Base-by-base conservation (phyloP, 2,888 invertebrate species). In the Eulithis prunata region DNA sequence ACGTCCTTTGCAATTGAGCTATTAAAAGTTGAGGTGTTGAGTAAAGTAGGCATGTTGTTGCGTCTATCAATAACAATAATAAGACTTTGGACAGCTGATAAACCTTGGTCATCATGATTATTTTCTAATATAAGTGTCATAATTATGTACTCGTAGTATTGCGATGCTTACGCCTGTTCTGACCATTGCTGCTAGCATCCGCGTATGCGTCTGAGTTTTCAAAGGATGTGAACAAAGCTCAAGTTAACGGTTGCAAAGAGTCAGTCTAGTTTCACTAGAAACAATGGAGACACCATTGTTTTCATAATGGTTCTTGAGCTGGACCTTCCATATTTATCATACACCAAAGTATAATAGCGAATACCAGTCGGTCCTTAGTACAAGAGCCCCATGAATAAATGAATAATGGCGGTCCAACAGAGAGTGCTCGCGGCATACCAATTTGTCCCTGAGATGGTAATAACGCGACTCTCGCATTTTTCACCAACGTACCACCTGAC, bases 341-440 rank as follows among this genome's bases (percentile, higher is more conserved):
- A 75, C 70, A 75, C 70, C 70, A 73, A 78, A 78, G 75, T 79
- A 74, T 76, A 81, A 79, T 77, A 81, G 82, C 76, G 76, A 84
- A 81, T 83, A 83, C 79, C 76, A 77, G 75, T 73, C 75, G 78
- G 78, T 77, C 77, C 78, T 82, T 80, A 82, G 85, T 83, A 86
- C 83, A 86, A 79, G 82, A 84, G 81, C 81, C 80, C 85, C 84
- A 90, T 91, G 90, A 90, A 89, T 90, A 91, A 91, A 91, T 91
- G 91, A 91, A 88, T 89, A 90, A 91, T 90, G 82, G 82, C 87
- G 84, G 86, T 85, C 82, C 83, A 85, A 81, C 82, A 81, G 78
- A 82, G 83, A 82, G 82, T 82, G 86, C 87, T 82, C 76, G 84
- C 84, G 84, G 91, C 88, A 91, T 90, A 91, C 88, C 87, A 90